phyloP scores from a whole-genome alignment of 2,888 invertebrate species.

The Sialis lutaria region DNA sequence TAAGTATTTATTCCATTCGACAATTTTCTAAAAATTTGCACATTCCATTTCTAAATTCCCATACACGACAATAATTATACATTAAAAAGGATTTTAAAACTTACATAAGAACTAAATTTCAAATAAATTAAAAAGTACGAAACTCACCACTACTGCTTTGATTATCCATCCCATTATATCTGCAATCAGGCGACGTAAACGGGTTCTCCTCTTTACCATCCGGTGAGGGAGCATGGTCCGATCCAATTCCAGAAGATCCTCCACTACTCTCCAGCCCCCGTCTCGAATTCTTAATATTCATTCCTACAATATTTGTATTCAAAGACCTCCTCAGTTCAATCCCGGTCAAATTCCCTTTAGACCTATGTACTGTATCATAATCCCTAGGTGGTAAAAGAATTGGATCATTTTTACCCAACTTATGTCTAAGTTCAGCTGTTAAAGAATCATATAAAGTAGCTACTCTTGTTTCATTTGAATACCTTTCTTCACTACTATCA shows the following conservation, averaged over 20 bases:
- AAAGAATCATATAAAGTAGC: conserved; percentile 77
- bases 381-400: conserved; percentile 82
- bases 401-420: conserved; percentile 43
- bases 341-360: conserved; percentile 54
- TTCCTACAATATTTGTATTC: conserved; percentile 49
- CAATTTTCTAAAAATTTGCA: neutral
- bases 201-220: conserved; percentile 29
- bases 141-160: conserved; percentile 44
- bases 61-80: too few relatives aligned
- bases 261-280: conserved; percentile 29
- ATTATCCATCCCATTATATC: conserved; percentile 32
- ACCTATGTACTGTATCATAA: conserved; percentile 81
- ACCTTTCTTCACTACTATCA: conserved; percentile 45
- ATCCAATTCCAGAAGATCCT: conserved; percentile 77
- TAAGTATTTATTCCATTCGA: neutral
- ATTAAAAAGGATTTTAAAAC: too few relatives aligned
- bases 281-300: conserved; percentile 19
- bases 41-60: neutral
- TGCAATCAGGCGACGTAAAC: conserved; percentile 21
- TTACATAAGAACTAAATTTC: too few relatives aligned
- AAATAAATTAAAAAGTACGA: neutral
- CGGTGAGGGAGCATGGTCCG: conserved; percentile 74
- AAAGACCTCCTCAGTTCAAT: conserved; percentile 52
- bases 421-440: conserved; percentile 75
- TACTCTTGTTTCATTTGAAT: conserved; percentile 26